A percentile compares a stretch with the other conserved stretches of the same genome.
Conservation (phyloP, 2,888 invertebrate species). For the Craniophora ligustri region DNA sequence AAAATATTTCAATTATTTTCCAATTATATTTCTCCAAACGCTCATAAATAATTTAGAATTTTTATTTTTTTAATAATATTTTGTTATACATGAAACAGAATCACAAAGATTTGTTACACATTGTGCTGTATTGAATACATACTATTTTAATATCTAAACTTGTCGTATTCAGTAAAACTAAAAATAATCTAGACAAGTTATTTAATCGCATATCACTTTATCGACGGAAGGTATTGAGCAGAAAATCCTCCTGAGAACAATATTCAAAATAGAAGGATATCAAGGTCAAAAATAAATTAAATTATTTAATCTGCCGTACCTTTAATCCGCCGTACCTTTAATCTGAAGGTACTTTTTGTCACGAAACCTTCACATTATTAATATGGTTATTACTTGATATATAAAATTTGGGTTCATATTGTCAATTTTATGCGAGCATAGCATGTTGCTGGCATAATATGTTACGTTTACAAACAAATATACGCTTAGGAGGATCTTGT, state of each 20-base stretch:
- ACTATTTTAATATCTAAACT: too few species aligned
- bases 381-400: slow-evolving; percentile 38
- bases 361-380: slow-evolving; percentile 41
- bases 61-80: neutral
- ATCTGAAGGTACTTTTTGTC: slow-evolving; percentile 27
- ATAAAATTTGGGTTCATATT: slow-evolving; percentile 33
- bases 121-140: neutral
- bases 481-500: slow-evolving; percentile 23
- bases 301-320: slow-evolving; percentile 36
- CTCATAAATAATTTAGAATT: neutral
- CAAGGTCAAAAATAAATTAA: slow-evolving; percentile 29
- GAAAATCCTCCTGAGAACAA: slow-evolving; percentile 5
- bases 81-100: neutral
- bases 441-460: slow-evolving; percentile 34
- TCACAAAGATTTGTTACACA: neutral
- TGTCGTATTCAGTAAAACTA: too few species aligned
- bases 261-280: slow-evolving; percentile 21
- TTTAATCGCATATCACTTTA: too few species aligned
- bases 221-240: too few species aligned
- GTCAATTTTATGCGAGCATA: slow-evolving; percentile 40
- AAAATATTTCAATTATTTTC: slow-evolving; percentile 75
- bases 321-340: slow-evolving; percentile 30
- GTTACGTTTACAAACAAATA: slow-evolving; percentile 34
- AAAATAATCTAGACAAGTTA: too few species aligned
- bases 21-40: slow-evolving; percentile 54